Percentiles rank a stretch among this genome's conserved stretches.
These are phyloP conservation scores for Lerista edwardsae DNA, from an alignment of 2,797 vertebrate species.

Conservation along the genomic window DNA sequence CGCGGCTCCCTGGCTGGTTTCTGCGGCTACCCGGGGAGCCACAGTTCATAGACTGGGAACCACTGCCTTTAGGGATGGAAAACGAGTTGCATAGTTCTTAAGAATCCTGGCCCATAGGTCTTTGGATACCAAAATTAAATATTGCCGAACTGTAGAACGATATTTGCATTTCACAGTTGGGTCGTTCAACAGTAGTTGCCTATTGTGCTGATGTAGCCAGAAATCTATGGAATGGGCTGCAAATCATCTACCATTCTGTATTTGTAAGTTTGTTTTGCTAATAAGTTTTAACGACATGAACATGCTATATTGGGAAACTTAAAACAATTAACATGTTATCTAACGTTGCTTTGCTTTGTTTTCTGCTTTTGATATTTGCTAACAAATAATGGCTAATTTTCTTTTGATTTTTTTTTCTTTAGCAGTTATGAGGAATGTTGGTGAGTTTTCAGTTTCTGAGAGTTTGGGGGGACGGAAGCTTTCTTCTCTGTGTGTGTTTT, in stretches of 20 bases:
- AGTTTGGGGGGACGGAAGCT: constrained; percentile 62
- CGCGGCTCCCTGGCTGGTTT: too few species aligned
- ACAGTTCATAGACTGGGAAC: too few species aligned
- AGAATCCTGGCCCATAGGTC: background rate
- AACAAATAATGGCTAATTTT: constrained; percentile 79
- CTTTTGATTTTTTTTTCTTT: constrained; percentile 77
- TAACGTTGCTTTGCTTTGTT: constrained; percentile 65
- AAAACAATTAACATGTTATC: constrained; percentile 41
- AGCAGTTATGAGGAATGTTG: constrained; percentile 98
- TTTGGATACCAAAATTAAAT: background rate
- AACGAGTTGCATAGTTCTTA: background rate
- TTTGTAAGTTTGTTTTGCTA: constrained; percentile 30
- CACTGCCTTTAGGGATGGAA: too few species aligned
- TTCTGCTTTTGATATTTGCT: constrained; percentile 75
- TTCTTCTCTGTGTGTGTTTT: constrained; percentile 46
- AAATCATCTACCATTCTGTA: constrained; percentile 46
- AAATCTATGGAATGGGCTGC: background rate
- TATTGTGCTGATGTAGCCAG: background rate
- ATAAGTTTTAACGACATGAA: constrained; percentile 23
- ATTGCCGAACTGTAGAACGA: background rate
- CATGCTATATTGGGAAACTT: constrained; percentile 27
- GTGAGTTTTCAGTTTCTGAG: constrained; percentile 89
- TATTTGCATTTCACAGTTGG: background rate
- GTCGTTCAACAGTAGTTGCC: background rate
- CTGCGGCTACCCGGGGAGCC: too few species aligned